A percentile compares a stretch with the other conserved stretches of the same genome.
These are phyloP conservation scores for Planiliza haematocheilus DNA, from an alignment of 2,113 vertebrate genomes.

Conservation along the genomic window DNA sequence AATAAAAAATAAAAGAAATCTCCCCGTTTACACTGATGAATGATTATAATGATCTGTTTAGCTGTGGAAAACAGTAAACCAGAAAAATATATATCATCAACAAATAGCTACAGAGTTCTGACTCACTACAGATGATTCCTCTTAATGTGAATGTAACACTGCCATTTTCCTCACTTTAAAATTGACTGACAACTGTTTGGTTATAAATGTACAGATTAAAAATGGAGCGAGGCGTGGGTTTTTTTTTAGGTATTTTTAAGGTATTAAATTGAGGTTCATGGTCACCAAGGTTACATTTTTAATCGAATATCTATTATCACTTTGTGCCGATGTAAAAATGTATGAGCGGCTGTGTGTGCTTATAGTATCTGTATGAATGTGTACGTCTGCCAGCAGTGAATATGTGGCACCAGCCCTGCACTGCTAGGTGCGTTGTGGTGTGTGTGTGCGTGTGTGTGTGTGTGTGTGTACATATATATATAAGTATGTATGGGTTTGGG, in stretches of 20 bases:
- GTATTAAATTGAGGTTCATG: not conserved
- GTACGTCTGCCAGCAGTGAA: constrained; percentile 58
- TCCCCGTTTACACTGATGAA: constrained; percentile 32
- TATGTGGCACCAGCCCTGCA: constrained; percentile 54
- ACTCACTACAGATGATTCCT: not conserved
- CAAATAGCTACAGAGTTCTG: not conserved
- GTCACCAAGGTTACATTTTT: constrained; percentile 5
- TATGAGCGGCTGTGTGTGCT: not conserved
- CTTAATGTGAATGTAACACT: too few relatives aligned
- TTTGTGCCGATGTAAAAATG: constrained; percentile 28
- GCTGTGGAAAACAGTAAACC: constrained; percentile 18
- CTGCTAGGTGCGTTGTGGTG: constrained; percentile 63
- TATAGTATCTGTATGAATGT: constrained; percentile 65
- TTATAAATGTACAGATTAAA: too few relatives aligned
- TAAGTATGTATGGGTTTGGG: too few relatives aligned
- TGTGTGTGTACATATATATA: constrained; percentile 36
- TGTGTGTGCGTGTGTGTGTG: constrained; percentile 39
- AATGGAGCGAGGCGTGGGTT: too few relatives aligned
- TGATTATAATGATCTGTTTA: constrained; percentile 22
- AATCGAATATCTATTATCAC: constrained; percentile 24
- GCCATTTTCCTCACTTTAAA: too few relatives aligned
- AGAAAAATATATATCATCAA: not conserved
- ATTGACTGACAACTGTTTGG: too few relatives aligned
- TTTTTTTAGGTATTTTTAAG: not conserved
- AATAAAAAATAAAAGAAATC: constrained; percentile 31